A percentile compares a stretch with the other conserved stretches of the same genome.
These are phyloP conservation scores for Empidonax traillii DNA, from an alignment of 2,113 vertebrate genomes.

Conservation along the genomic window DNA sequence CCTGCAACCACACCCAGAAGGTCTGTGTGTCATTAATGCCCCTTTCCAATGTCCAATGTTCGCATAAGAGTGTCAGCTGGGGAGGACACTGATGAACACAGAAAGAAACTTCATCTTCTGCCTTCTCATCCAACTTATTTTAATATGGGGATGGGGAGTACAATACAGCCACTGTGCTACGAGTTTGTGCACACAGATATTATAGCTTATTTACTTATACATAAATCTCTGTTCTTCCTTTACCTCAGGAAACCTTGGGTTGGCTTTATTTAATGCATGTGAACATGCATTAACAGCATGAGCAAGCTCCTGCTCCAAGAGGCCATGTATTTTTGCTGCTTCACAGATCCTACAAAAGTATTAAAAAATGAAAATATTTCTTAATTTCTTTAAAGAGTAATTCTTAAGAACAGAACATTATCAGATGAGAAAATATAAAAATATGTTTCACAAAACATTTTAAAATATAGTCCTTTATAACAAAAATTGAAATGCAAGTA, in stretches of 20 bases:
- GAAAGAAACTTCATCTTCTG: background rate
- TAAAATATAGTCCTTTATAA: background rate
- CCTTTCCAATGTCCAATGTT: background rate
- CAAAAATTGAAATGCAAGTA: background rate
- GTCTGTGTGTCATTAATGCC: background rate
- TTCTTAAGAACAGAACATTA: background rate
- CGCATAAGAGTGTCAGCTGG: background rate
- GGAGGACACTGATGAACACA: background rate
- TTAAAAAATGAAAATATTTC: background rate
- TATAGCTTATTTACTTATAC: background rate
- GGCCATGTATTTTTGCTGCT: conserved; percentile 91
- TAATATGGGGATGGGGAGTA: background rate
- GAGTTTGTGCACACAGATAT: background rate
- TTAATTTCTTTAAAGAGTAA: background rate
- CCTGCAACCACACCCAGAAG: background rate
- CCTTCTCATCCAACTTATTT: background rate
- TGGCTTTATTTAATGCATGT: conserved; percentile 98
- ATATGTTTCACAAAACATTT: background rate
- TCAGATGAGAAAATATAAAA: background rate
- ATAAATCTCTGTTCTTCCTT: conserved; percentile 29
- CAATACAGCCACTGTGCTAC: background rate
- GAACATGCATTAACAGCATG: conserved; percentile 97
- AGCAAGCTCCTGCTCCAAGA: conserved; percentile 95
- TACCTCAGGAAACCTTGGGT: conserved; percentile 94
- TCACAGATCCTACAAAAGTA: conserved; percentile 87